Evolutionary conservation across 2,113 vertebrate genomes (phyloP).

Genomic region (Urocitellus parryii): DNA sequence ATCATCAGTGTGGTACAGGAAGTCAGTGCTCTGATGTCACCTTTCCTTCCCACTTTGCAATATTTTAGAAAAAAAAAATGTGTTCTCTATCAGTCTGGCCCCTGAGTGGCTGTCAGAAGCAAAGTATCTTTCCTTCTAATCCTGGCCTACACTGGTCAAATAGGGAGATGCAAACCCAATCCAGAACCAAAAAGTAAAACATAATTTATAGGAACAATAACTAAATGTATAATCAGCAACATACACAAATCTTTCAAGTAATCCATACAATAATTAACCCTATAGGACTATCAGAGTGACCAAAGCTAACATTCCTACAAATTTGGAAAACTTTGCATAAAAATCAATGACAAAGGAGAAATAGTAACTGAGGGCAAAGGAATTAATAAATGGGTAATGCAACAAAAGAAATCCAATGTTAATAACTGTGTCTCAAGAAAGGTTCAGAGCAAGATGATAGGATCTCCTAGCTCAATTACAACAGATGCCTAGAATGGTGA

Average conservation of each 20-base stretch:
- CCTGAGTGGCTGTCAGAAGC: not conserved
- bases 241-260: not conserved
- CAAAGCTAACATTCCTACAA: not conserved
- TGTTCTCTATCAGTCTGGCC: not conserved
- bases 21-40: not conserved
- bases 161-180: not conserved
- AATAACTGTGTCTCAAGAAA: conserved; percentile 20
- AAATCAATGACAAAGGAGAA: not conserved
- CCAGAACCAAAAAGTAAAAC: not conserved
- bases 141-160: not conserved
- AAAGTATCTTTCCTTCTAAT: not conserved
- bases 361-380: not conserved
- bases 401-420: not conserved
- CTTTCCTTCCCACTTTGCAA: not conserved
- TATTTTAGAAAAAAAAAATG: not conserved
- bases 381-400: not conserved
- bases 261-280: not conserved
- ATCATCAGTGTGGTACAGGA: no score
- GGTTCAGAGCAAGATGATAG: not conserved
- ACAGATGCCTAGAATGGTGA: not conserved
- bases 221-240: not conserved
- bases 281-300: not conserved
- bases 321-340: not conserved
- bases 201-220: not conserved
- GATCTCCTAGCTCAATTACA: not conserved